These are phyloP conservation scores for Mus spretus DNA, from an alignment of 2,797 vertebrate species.

Conservation along the genomic window DNA sequence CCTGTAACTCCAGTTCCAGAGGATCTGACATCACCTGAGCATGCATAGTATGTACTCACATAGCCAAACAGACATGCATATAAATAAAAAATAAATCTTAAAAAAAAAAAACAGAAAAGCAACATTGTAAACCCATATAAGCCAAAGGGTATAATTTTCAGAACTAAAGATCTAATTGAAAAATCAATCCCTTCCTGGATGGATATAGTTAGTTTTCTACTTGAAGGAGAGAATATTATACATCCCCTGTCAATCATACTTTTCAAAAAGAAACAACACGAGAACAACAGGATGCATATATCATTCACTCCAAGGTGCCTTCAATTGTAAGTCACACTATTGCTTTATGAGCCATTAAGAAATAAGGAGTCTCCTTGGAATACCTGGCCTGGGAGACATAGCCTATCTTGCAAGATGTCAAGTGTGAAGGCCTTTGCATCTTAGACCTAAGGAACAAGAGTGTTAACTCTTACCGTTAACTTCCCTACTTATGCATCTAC, in stretches of 20 bases:
- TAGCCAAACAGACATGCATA: too few relatives aligned
- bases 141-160: not conserved
- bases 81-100: not conserved
- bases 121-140: not conserved
- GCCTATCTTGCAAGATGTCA: not conserved
- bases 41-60: not conserved
- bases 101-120: not conserved
- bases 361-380: not conserved
- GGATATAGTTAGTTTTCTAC: constrained; percentile 18
- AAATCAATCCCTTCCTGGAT: not conserved
- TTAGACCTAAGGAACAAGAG: not conserved
- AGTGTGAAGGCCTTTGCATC: not conserved
- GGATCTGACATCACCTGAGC: not conserved
- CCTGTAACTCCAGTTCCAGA: not conserved
- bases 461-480: not conserved
- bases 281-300: not conserved
- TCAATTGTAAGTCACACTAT: not conserved
- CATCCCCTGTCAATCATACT: not conserved
- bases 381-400: not conserved
- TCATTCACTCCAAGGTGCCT: not conserved
- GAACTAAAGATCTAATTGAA: constrained; percentile 8
- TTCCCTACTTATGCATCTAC: not conserved
- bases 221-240: not conserved
- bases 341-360: not conserved
- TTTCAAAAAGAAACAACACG: not conserved